These are phyloP conservation scores for Atta texana DNA, from an alignment of 1,140 invertebrate species.

Conservation along the genomic window DNA sequence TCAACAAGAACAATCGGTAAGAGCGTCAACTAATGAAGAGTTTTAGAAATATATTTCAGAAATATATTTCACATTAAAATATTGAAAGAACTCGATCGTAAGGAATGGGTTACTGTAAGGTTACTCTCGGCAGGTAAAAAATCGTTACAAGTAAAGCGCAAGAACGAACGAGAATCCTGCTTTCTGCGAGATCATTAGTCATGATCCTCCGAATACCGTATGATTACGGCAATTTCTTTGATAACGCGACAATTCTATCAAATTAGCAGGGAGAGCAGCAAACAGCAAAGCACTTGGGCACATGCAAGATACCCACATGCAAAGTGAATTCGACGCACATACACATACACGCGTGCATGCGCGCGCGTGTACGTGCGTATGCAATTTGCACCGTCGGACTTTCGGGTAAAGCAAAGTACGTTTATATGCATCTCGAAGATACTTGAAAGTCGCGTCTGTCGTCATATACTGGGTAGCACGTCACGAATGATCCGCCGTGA, in stretches of 20 bases:
- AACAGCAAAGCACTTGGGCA: constrained; percentile 85
- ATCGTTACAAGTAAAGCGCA: constrained; percentile 14
- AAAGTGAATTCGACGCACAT: constrained; percentile 76
- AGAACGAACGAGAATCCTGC: constrained; percentile 29
- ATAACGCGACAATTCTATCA: constrained; percentile 50
- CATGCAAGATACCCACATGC: constrained; percentile 86
- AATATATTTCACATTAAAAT: neutral
- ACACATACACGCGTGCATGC: constrained; percentile 50
- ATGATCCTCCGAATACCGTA: constrained; percentile 13
- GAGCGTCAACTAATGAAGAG: neutral
- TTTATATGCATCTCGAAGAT: constrained; percentile 27
- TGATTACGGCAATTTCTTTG: constrained; percentile 57
- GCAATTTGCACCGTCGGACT: constrained; percentile 30
- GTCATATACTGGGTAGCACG: constrained; percentile 52
- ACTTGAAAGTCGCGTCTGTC: constrained; percentile 25
- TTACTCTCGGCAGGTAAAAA: neutral
- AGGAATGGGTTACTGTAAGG: neutral
- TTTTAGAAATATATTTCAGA: no score
- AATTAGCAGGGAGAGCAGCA: constrained; percentile 81
- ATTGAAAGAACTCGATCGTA: neutral
- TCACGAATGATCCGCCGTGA: constrained; percentile 68
- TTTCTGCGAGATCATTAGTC: constrained; percentile 27
- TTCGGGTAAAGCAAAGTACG: constrained; percentile 36
- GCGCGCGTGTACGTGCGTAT: constrained; percentile 81
- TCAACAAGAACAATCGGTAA: neutral